phyloP scores from a whole-genome alignment of 2,888 invertebrate species.

The Drosophila falleni region DNA sequence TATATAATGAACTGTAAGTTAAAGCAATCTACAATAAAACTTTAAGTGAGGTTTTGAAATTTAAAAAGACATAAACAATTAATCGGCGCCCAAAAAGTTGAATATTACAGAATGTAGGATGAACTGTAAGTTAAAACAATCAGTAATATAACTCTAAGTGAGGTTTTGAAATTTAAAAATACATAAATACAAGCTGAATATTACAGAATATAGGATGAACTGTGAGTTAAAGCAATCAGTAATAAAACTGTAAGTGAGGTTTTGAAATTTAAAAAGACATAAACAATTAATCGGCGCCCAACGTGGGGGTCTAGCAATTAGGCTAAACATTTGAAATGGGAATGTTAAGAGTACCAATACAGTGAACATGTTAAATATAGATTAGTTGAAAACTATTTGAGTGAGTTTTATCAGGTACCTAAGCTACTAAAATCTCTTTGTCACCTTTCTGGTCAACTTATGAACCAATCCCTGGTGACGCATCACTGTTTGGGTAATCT shows the following conservation, averaged over 20 bases:
- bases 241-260: neutral
- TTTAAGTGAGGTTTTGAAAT: neutral
- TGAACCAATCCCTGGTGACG: neutral
- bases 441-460: neutral
- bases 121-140: too few relatives aligned
- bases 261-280: neutral
- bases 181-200: too few relatives aligned
- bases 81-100: too few relatives aligned
- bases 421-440: too few relatives aligned
- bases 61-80: neutral
- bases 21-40: neutral
- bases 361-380: too few relatives aligned
- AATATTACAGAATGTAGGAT: too few relatives aligned
- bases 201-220: neutral
- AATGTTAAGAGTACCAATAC: too few relatives aligned
- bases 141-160: too few relatives aligned
- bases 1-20: neutral
- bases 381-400: too few relatives aligned
- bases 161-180: too few relatives aligned
- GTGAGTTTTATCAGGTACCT: too few relatives aligned
- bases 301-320: too few relatives aligned
- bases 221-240: neutral
- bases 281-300: neutral
- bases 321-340: neutral
- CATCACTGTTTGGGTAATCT: slow-evolving; percentile 15